phyloP scores from a whole-genome alignment of 2,113 vertebrate species.

The Melanostigma gelatinosum region DNA sequence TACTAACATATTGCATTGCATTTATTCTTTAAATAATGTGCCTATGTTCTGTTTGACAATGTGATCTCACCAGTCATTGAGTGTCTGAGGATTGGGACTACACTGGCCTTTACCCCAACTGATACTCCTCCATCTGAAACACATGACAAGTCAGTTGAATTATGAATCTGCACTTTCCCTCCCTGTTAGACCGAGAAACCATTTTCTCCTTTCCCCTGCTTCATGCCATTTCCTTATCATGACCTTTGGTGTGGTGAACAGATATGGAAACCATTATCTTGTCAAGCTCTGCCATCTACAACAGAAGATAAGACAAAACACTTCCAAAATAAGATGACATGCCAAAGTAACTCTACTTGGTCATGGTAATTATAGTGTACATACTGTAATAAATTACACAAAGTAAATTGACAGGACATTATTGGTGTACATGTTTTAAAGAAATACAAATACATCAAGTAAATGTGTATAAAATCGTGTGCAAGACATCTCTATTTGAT shows the following conservation, averaged over 20 bases:
- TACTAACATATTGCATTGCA: background rate
- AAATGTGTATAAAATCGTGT: background rate
- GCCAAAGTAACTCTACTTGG: background rate
- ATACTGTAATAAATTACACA: background rate
- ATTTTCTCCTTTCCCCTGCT: too few relatives aligned
- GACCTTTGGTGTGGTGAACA: conserved; percentile 20
- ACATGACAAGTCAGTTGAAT: background rate
- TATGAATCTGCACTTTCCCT: too few relatives aligned
- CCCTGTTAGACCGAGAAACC: too few relatives aligned
- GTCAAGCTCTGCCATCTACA: background rate
- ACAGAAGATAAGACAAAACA: background rate
- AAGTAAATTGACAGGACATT: background rate
- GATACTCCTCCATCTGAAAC: conserved; percentile 76
- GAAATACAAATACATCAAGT: background rate
- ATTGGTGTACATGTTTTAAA: background rate
- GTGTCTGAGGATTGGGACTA: conserved; percentile 39
- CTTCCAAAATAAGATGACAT: background rate
- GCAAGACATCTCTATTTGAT: background rate
- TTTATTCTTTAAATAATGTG: background rate
- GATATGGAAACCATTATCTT: conserved; percentile 26
- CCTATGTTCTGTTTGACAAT: background rate
- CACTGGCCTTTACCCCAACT: conserved; percentile 76
- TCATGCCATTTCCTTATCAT: conserved; percentile 6
- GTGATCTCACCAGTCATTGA: conserved; percentile 36
- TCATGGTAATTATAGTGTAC: background rate